Evolutionary conservation across 2,113 vertebrate species (phyloP), one percentile per base, ranked within the genome.

Genomic region (Pongo pygmaeus): DNA sequence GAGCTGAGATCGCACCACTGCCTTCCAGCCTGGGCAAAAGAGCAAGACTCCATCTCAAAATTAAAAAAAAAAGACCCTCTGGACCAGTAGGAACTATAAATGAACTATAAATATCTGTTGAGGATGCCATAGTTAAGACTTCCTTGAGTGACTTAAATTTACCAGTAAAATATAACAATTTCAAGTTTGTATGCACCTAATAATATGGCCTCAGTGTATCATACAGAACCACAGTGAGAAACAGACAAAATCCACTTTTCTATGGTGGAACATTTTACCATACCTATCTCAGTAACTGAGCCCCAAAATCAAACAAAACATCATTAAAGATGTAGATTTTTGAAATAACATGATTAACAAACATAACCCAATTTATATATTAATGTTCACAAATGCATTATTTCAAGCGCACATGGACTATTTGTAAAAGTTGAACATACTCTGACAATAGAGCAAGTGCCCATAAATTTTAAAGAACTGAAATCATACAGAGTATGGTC

Each of bases 311-410:
- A 86, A 81, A 86, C 32, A 74, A 80, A 52, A 86, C 52, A 64
- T 83, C 77, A 84, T 93, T 77, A 74, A 86, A 91, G 50, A 30
- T 70, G 50, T 0, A 59, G 43, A 86, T 46, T 84, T 96, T 93
- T 72, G 35, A n/a, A 72, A 72, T 14, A 43, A 25, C 12, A 43
- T 50, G 67, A 50, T 94, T 74, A 69, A 67, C 14, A 94, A 91
- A 86, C 13, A 52, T 57, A 7, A 87, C 83, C 69, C 6, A 40
- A 40, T 81, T 10, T 57, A 43, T 79, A 20, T 23, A 85, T n/a
- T 91, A 91, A 67, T 48, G n/a, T 91, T 30, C 74, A 94, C 74
- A 94, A 94, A 74, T 80, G 23, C 7, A 38, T 85, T 38, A 93
- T 85, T 93, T 90, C 17, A 72, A 90, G 43, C 9, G 55, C 46